Evolutionary conservation across 2,113 vertebrate species (phyloP).

Genomic region (Crocuta crocuta): DNA sequence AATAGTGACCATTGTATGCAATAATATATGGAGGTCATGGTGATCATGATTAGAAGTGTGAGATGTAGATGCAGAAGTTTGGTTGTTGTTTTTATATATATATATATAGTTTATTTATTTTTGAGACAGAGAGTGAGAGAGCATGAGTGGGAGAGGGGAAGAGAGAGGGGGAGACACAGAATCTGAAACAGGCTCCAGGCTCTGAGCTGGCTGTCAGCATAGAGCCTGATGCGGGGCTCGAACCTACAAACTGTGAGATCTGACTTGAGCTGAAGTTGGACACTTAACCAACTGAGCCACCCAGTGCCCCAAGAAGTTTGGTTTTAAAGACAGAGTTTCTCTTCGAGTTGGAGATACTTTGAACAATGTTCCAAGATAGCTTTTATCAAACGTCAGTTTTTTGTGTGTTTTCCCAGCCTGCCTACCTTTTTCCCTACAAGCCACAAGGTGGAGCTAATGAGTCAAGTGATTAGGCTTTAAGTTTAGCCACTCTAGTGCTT

Average conservation of each 20-base stretch:
- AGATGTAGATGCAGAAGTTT: neutral
- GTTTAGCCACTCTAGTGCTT: neutral
- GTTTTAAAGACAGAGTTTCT: neutral
- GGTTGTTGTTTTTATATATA: too few relatives aligned
- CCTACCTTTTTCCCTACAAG: neutral
- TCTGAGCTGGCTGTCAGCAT: too few relatives aligned
- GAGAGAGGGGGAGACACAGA: too few relatives aligned
- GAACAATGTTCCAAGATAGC: neutral
- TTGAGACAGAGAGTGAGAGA: too few relatives aligned
- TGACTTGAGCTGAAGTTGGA: too few relatives aligned
- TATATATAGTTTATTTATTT: too few relatives aligned
- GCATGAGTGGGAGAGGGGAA: too few relatives aligned
- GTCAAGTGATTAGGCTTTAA: neutral
- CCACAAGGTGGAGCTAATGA: slow-evolving; percentile 18
- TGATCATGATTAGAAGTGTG: neutral
- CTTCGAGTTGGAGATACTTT: neutral
- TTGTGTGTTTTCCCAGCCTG: neutral
- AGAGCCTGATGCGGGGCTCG: too few relatives aligned
- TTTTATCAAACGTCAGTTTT: neutral
- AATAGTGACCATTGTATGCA: neutral
- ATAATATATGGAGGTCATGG: neutral
- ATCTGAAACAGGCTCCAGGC: too few relatives aligned
- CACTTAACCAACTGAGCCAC: too few relatives aligned
- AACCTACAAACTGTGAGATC: too few relatives aligned
- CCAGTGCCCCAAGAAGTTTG: neutral